phyloP scores from a whole-genome alignment of 1,140 invertebrate species.

The Andricus grossulariae region DNA sequence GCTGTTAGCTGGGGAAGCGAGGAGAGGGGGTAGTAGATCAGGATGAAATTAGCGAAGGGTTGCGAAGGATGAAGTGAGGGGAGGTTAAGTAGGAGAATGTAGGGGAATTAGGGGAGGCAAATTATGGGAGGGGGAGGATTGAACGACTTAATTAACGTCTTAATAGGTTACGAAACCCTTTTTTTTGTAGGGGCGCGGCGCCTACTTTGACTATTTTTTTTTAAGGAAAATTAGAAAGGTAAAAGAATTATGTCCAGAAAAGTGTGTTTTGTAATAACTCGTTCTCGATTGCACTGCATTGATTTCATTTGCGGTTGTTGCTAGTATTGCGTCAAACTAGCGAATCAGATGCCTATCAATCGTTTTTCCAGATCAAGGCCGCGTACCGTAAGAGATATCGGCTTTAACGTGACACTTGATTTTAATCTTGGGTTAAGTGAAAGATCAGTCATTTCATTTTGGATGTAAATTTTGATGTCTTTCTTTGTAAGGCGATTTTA shows the following conservation, averaged over 20 bases:
- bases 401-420: slow-evolving; percentile 33
- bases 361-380: slow-evolving; percentile 46
- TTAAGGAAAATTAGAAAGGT: too few species aligned
- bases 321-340: slow-evolving; percentile 7
- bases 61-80: too few species aligned
- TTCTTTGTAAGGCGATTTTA: slow-evolving; percentile 2
- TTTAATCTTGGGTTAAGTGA: slow-evolving; percentile 39
- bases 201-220: too few species aligned
- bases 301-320: not conserved
- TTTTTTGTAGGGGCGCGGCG: too few species aligned
- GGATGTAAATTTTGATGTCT: slow-evolving; percentile 25
- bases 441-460: slow-evolving; percentile 35
- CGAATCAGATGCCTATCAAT: slow-evolving; percentile 17
- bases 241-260: not conserved
- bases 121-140: too few species aligned
- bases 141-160: too few species aligned
- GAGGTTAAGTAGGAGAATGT: too few species aligned
- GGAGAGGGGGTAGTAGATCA: too few species aligned
- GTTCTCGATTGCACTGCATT: not conserved
- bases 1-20: too few species aligned
- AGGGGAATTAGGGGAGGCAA: too few species aligned
- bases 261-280: not conserved
- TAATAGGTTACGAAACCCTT: too few species aligned
- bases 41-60: too few species aligned
- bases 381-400: slow-evolving; percentile 33